Base-by-base conservation (phyloP, 2,797 vertebrate genomes). In the Pangasius macronema region DNA sequence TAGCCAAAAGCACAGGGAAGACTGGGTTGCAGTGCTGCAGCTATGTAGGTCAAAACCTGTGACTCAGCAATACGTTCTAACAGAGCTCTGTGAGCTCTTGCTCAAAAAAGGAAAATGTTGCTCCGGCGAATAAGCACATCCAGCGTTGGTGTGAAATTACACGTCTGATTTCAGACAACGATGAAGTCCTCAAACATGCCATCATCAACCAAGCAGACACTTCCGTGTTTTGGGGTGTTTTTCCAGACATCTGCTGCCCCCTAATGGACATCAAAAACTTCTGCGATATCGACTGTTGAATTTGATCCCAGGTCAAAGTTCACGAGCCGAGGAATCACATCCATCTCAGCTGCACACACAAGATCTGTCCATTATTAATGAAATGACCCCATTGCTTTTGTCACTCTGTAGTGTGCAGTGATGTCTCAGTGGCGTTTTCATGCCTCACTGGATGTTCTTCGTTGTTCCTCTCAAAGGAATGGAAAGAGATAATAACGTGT, bases 241-340 rank as follows among this genome's bases (percentile, higher is more conserved):
- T n/a, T 70, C 33, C 24, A 1, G 20, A 20, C 33, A 46, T 33
- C 8, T 65, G 57, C 85, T 79, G 79, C 85, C 80, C 82, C 57
- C 85, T 77, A 22, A 24, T 83, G 85, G 57, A 46, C 42, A 59
- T 24, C 55, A 36, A 16, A 49, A 2, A 1, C 10, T 13, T 39
- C 68, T 61, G 65, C 22, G 30, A 61, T 36, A 33, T 80, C 63
- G 33, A 79, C 14, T 42, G 57, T 16, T 42, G 57, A 61, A 61
- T 61, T 42, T 61, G 79, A 61, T 61, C 77, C 33, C 33, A 24
- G 53, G 30, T 84, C 55, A 67, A 75, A 84, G 61, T 72, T 63
- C 65, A 79, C 7, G 14, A 77, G 67, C 70, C 39, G 51, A 36
- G 36, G 46, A 14, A 1, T 80, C 76, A 13, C 36, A 51, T 51